Base-by-base conservation (phyloP, 1,140 invertebrate genomes). In the Belonocnema kinseyi region DNA sequence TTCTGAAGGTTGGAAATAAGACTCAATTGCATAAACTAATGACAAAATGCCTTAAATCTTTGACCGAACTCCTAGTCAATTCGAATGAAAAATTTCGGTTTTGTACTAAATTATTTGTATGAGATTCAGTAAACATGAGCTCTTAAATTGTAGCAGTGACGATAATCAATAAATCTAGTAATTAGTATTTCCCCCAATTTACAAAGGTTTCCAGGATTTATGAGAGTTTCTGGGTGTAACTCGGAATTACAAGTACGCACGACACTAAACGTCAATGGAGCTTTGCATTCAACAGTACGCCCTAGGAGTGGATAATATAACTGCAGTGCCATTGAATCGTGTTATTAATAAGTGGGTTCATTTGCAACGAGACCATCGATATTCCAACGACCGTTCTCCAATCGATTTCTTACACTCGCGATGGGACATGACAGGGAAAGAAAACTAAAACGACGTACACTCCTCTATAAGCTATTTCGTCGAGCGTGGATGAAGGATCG, bases 301-400 rank as follows among this genome's bases (percentile, higher is more conserved):
- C 40, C 40, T 11, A 11, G 40, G 10, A 46, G 21, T n/a, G 16
- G 26, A 66, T 3, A 46, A 66, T 19, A 19, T 40, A 66, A 66
- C n/a, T 40, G 1, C 14, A 11, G 58, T 14, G 26, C 12, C 56
- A 61, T 61, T 61, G 40, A 11, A 46, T 46, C n/a, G 26, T 40
- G 26, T 40, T 66, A 66, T 46, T 40, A n/a, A 66, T 66, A 66
- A 66, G 26, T 40, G 16, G 61, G 33, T 46, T 40, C 33, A 66
- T 66, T 66, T 66, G 46, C 21, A 46, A 46, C 26, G 12, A 66
- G 14, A 16, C 21, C 61, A 66, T 66, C 16, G 26, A 33, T 66
- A 40, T 66, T 66, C 26, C 6, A 66, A 66, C 26, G 40, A 33
- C 21, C 33, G 2, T 66, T 40, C 21, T 46, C 26, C 16, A 66